phyloP scores from a whole-genome alignment of 2,888 invertebrate genomes.

The Ischnus inquisitorius region DNA sequence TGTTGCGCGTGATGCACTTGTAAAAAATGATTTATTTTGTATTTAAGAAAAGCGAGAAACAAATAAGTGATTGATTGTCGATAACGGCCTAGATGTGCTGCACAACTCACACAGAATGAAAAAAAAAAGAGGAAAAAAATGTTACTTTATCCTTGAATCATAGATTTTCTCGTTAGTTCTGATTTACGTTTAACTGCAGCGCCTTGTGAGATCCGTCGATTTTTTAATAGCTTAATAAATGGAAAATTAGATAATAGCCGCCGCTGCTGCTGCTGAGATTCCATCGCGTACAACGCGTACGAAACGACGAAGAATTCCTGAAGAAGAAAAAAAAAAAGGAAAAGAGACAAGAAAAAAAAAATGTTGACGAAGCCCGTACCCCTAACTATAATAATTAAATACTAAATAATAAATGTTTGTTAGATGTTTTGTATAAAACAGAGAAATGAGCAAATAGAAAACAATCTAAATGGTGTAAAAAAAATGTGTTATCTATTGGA shows the following conservation, averaged over 20 bases:
- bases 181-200: constrained; percentile 33
- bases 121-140: not conserved
- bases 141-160: constrained; percentile 1
- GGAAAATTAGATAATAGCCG: constrained; percentile 41
- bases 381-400: constrained; percentile 52
- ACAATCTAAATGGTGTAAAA: constrained; percentile 64
- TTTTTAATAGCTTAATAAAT: constrained; percentile 44
- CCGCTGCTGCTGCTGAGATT: constrained; percentile 35
- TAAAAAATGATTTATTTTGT: constrained; percentile 17
- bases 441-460: constrained; percentile 79
- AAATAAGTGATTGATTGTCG: constrained; percentile 3
- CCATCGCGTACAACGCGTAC: constrained; percentile 16
- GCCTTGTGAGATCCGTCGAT: constrained; percentile 52
- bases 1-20: constrained; percentile 31
- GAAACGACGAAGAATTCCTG: constrained; percentile 31
- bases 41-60: constrained; percentile 6
- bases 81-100: constrained; percentile 43
- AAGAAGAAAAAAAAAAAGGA: constrained; percentile 1
- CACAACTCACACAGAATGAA: constrained; percentile 1
- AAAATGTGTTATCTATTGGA: not conserved
- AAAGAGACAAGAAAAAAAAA: constrained; percentile 4
- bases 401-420: constrained; percentile 75
- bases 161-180: not conserved
- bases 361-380: constrained; percentile 55
- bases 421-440: constrained; percentile 84